Base-by-base conservation (phyloP, 2,113 vertebrate species). In the Amia ocellicauda region DNA sequence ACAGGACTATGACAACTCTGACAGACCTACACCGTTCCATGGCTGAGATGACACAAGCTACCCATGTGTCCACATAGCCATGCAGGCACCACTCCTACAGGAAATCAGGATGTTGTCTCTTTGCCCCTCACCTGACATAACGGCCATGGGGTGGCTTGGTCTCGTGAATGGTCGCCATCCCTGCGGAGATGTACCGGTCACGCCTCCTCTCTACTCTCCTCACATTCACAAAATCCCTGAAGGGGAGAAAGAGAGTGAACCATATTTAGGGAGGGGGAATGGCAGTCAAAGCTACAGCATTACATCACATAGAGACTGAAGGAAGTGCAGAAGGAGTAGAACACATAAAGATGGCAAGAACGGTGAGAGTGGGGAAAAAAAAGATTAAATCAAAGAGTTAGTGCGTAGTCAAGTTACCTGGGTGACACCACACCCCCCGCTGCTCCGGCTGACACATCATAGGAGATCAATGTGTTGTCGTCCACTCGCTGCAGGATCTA, bases 171-270 rank as follows among this genome's bases (percentile, higher is more conserved):
- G 95, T 93, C 7, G 95, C 87, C 9, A 96, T 94, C 77, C 97
- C 97, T 0, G 91, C 91, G 27, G 96, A 98, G 64, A 98, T 27
- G 75, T 98, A 99, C 53, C 91, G 78, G 76, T 99, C 95, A 51
- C 88, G 85, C 45, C 89, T 92, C 27, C 93, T 87, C 68, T 98
- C 97, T 3, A 99, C 93, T 36, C 95, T 89, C 0, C 97, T 89
- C 51, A 98, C 94, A 1, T 96, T 98, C 58, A 99, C 91, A 1
- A 98, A 99, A 71, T 99, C 97, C 90, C 96, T 99, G 23, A 49
- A 36, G 47, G 24, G 58, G 22, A 28, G 5, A 4, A 10, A 36
- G 31, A 36, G 31, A 36, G n/a, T n/a, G n/a, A n/a, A n/a, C n/a
- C n/a, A n/a, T n/a, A n/a, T n/a, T n/a, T n/a, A n/a, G n/a, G n/a